phyloP scores from a whole-genome alignment of 2,797 vertebrate species.

The Sphenodon punctatus region DNA sequence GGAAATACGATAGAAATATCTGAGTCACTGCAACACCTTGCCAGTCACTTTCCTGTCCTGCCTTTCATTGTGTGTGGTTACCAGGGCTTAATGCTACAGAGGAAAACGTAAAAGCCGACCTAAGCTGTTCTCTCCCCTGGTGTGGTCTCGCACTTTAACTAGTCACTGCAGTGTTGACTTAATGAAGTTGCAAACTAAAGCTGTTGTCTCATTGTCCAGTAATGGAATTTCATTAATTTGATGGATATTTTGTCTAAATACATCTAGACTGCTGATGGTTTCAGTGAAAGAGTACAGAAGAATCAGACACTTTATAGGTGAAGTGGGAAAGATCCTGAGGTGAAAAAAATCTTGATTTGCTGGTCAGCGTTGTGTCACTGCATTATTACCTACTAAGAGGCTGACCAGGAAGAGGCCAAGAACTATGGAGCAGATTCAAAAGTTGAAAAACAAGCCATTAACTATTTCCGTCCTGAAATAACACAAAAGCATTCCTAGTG shows the following conservation, averaged over 20 bases:
- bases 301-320: neutral
- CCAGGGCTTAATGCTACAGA: neutral
- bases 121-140: too few relatives aligned
- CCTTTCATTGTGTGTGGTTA: neutral
- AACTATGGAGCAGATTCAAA: neutral
- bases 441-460: neutral
- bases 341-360: neutral
- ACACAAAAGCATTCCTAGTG: neutral
- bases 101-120: rapidly evolving
- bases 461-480: neutral
- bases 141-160: too few relatives aligned
- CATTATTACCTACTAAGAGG: neutral
- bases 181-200: rapidly evolving
- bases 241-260: neutral
- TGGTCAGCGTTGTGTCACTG: neutral
- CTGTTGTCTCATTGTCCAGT: neutral
- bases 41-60: rapidly evolving
- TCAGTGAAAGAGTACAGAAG: neutral
- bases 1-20: neutral
- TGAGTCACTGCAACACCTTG: neutral
- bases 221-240: rapidly evolving
- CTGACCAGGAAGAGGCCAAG: neutral
- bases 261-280: rapidly evolving
- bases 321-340: rapidly evolving
- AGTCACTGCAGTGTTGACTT: rapidly evolving